A percentile compares a stretch with the other conserved stretches of the same genome.
These are phyloP conservation scores for Phalacrocorax carbo DNA, from an alignment of 2,113 vertebrate species.

Conservation along the genomic window DNA sequence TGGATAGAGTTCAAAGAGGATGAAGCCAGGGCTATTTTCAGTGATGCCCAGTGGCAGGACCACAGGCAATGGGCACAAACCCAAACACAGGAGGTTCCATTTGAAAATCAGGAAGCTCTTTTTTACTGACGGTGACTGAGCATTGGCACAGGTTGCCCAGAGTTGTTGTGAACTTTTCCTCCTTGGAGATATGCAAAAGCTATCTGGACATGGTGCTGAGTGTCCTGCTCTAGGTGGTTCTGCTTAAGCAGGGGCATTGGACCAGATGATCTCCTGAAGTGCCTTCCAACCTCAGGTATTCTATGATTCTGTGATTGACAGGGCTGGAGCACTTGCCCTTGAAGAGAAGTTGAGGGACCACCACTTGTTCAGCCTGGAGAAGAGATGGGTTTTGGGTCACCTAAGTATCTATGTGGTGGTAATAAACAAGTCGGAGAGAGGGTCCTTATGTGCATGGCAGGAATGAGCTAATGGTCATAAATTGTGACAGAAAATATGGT, in stretches of 20 bases:
- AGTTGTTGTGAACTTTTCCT: not conserved
- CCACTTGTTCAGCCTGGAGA: not conserved
- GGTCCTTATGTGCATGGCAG: accelerated
- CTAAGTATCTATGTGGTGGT: not conserved
- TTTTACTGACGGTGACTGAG: not conserved
- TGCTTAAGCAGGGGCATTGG: accelerated
- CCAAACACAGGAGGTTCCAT: not conserved
- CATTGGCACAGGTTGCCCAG: not conserved
- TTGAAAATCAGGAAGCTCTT: not conserved
- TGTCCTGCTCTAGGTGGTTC: no score
- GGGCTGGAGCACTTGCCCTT: not conserved
- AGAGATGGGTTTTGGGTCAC: not conserved
- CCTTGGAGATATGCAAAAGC: accelerated
- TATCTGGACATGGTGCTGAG: not conserved
- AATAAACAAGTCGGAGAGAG: not conserved
- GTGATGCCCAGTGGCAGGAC: not conserved
- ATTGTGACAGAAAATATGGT: not conserved
- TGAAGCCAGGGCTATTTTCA: not conserved
- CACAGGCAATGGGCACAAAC: not conserved
- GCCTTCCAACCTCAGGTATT: not conserved
- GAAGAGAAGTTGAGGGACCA: not conserved
- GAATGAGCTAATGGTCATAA: not conserved
- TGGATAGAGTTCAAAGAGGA: not conserved
- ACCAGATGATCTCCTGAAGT: not conserved
- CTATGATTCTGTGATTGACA: not conserved